Conservation (phyloP, 2,888 invertebrate genomes). For the Lasius fuliginosus region DNA sequence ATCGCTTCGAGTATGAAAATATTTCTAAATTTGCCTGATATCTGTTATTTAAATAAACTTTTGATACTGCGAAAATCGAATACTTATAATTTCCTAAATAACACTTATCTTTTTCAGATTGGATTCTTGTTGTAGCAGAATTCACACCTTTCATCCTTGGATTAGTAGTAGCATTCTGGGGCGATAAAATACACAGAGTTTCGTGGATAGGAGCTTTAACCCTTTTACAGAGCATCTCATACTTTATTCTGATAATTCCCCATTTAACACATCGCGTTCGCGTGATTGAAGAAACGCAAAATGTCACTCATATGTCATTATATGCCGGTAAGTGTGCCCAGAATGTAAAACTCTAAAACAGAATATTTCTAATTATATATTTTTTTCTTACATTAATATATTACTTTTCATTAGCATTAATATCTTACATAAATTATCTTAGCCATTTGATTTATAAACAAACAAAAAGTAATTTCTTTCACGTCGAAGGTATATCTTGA, state of each 20-base stretch:
- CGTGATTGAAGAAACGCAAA: constrained; percentile 76
- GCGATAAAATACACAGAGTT: constrained; percentile 88
- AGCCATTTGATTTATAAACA: not conserved
- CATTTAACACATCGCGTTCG: constrained; percentile 86
- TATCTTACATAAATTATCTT: not conserved
- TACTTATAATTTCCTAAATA: not conserved
- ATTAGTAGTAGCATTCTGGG: constrained; percentile 88
- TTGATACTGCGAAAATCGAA: not conserved
- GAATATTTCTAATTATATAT: not conserved
- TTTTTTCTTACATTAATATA: not conserved
- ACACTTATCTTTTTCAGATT: constrained; percentile 86
- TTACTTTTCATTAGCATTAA: not conserved
- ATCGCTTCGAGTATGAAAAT: not conserved
- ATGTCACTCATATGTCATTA: constrained; percentile 78
- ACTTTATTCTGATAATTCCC: constrained; percentile 87
- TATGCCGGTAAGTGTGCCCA: constrained; percentile 78
- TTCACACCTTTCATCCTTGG: constrained; percentile 88
- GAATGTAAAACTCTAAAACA: not conserved
- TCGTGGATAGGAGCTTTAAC: constrained; percentile 88
- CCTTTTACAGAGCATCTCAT: constrained; percentile 87
- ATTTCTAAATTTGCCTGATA: not conserved
- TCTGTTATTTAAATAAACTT: not conserved
- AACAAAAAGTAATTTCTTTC: not conserved
- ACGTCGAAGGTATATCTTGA: not conserved
- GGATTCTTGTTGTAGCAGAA: constrained; percentile 88